Percentiles rank a stretch among this genome's conserved stretches.
Conservation (phyloP, 2,113 vertebrate species). For the Passer domesticus region DNA sequence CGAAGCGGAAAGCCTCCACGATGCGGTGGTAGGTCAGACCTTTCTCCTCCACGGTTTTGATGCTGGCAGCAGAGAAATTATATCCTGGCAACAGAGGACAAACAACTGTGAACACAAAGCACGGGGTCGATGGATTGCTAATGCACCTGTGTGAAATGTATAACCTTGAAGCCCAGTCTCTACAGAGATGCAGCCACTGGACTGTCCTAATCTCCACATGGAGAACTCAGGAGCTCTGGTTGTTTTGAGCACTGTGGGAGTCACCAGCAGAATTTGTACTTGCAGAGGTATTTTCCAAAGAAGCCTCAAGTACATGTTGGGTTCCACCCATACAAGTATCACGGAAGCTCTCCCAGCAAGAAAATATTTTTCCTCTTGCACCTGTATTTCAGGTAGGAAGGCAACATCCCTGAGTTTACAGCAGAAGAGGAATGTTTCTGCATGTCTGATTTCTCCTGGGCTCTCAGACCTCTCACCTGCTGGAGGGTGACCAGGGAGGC, state of each 20-base stretch:
- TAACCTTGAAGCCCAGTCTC: background rate
- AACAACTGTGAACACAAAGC: background rate
- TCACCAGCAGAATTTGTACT: background rate
- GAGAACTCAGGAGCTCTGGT: background rate
- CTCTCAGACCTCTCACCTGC: background rate
- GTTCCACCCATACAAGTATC: background rate
- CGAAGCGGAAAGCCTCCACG: constrained; percentile 91
- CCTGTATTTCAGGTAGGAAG: background rate
- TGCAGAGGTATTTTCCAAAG: background rate
- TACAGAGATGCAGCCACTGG: background rate
- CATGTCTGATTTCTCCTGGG: background rate
- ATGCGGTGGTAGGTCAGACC: constrained; percentile 91
- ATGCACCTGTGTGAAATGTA: background rate
- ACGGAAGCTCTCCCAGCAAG: background rate
- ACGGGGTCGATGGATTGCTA: background rate
- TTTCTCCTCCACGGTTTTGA: constrained; percentile 74
- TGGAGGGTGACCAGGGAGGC: background rate
- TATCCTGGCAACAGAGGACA: constrained; percentile 78
- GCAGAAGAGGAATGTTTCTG: background rate
- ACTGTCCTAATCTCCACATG: background rate
- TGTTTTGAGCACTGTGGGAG: background rate
- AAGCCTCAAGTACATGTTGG: background rate
- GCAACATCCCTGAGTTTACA: background rate
- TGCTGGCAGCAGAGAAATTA: constrained; percentile 79
- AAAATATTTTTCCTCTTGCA: background rate